Base-by-base conservation (phyloP, 2,888 invertebrate species). In the Drosophila stalkeri region DNA sequence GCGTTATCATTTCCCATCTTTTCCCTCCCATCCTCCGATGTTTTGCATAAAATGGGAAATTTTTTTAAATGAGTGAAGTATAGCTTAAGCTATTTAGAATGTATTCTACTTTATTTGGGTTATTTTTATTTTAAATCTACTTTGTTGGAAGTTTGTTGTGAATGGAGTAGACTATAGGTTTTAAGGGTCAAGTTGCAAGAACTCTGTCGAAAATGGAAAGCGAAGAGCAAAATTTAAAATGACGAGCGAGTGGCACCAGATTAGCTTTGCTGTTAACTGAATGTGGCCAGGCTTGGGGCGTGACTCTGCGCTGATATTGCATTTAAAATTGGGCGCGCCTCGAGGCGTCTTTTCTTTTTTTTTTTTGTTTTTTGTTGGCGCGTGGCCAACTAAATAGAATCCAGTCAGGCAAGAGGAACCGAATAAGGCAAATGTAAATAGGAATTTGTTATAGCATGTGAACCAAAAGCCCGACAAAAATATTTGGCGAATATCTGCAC, bases 401-500 rank as follows among this genome's bases (percentile, higher is more conserved):
- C 55, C 65, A 65, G 31, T 35, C 46, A 73, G 66, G 47, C 47
- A 51, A 51, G 51, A 65, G 7, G n/a, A 37, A 39, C 37, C 37
- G 64, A 59, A 62, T 57, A 47, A 55, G 54, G 64, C 37, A 63
- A 77, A 80, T 69, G 79, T 77, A 79, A 76, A 79, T 77, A 70
- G 64, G 77, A 52, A 66, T 77, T 81, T 74, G 60, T 81, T 65
- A 69, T 23, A 75, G 69, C n/a, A 75, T 63, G 63, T 65, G 39
- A 23, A 47, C 16, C 41, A 52, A 63, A 68, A 52, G 52, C 35
- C 12, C 46, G 23, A 18, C 47, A 57, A 66, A 27, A 27, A 64
- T 62, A 33, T 41, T 37, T 46, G 54, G 7, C 62, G 52, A 75
- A 64, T 72, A 59, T 64, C 52, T 59, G 27, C 39, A 41, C 39